Evolutionary conservation across 1,140 invertebrate genomes (phyloP).

Genomic region (Dinothrombium tinctorium): DNA sequence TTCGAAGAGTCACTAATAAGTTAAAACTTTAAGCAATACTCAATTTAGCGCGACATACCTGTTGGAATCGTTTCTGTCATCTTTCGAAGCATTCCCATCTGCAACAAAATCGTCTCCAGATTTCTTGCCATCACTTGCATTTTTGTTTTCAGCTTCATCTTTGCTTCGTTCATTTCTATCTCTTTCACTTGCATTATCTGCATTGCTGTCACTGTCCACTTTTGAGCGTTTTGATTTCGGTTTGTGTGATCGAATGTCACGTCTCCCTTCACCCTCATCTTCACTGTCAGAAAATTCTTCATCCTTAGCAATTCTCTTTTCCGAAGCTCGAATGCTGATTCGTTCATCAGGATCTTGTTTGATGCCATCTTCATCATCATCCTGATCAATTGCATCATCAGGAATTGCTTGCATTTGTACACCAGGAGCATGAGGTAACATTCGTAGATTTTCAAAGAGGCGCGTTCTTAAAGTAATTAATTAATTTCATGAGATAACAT

Average conservation of each 20-base stretch:
- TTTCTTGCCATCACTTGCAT: too few species aligned
- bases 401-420: slow-evolving; percentile 88
- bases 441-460: slow-evolving; percentile 87
- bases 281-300: slow-evolving; percentile 93
- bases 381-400: slow-evolving; percentile 56
- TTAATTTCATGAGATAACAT: neutral
- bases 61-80: too few species aligned
- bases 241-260: slow-evolving; percentile 45
- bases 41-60: too few species aligned
- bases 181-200: too few species aligned
- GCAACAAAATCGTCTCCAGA: too few species aligned
- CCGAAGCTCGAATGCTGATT: slow-evolving; percentile 59
- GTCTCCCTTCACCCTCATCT: slow-evolving; percentile 65
- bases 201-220: neutral
- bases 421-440: slow-evolving; percentile 90
- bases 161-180: too few species aligned
- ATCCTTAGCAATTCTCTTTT: slow-evolving; percentile 81
- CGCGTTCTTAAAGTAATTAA: slow-evolving; percentile 30
- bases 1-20: too few species aligned
- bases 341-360: slow-evolving; percentile 49
- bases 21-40: too few species aligned
- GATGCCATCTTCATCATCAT: slow-evolving; percentile 63
- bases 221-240: slow-evolving; percentile 1
- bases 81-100: too few species aligned
- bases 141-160: too few species aligned